phyloP scores from a whole-genome alignment of 2,113 vertebrate genomes.

The Tinamus guttatus region DNA sequence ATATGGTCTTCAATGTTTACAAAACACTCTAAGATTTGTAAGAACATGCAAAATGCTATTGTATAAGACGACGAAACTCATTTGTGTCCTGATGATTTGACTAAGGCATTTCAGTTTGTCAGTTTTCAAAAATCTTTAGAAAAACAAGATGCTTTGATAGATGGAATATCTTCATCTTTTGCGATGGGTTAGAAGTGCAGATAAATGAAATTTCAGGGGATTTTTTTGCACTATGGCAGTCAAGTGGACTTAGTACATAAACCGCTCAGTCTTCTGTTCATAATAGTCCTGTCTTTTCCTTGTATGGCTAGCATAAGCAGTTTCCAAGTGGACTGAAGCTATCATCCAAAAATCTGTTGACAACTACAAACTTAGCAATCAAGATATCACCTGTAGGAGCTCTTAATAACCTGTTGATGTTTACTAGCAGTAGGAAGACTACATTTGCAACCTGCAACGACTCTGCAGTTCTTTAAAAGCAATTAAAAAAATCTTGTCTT shows the following conservation, averaged over 20 bases:
- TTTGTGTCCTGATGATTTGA: not conserved
- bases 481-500: not conserved
- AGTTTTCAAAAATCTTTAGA: not conserved
- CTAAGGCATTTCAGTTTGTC: not conserved
- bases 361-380: not conserved
- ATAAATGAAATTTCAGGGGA: not conserved
- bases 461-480: not conserved
- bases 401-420: not conserved
- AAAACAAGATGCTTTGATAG: not conserved
- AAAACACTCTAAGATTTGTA: not conserved
- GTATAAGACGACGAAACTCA: not conserved
- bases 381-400: not conserved
- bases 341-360: not conserved
- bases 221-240: not conserved
- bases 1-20: not conserved
- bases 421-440: not conserved
- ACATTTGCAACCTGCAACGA: not conserved
- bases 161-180: not conserved
- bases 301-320: not conserved
- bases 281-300: not conserved
- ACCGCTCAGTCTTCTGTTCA: not conserved
- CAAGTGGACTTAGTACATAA: not conserved
- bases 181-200: not conserved
- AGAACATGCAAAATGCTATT: not conserved
- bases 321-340: not conserved